A percentile compares a stretch with the other conserved stretches of the same genome.
Evolutionary conservation across 2,113 vertebrate genomes (phyloP).

Genomic region (Zapus hudsonius): DNA sequence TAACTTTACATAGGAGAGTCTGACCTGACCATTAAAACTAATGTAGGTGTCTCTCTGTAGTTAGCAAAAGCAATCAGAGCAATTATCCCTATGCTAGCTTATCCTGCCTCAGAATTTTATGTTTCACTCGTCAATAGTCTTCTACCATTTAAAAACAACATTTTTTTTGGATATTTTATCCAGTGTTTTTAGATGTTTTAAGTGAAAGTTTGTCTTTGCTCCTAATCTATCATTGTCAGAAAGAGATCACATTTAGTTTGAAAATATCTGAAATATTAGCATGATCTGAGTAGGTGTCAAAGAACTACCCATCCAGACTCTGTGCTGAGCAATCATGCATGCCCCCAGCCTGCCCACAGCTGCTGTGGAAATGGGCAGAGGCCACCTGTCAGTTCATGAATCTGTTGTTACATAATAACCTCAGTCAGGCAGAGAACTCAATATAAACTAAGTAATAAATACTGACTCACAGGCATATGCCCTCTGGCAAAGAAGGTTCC

Average conservation of each 20-base stretch:
- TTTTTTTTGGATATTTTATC: neutral
- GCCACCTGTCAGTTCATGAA: neutral
- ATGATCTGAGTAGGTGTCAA: slow-evolving; percentile 29
- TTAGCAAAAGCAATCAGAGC: neutral
- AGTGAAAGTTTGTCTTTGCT: slow-evolving; percentile 3
- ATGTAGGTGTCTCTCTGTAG: accelerated
- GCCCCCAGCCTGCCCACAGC: neutral
- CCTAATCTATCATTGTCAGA: slow-evolving; percentile 17
- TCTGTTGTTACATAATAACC: slow-evolving; percentile 24
- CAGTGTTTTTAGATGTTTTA: slow-evolving; percentile 29
- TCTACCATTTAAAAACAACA: slow-evolving; percentile 18
- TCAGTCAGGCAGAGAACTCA: slow-evolving; percentile 43
- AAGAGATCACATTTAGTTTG: slow-evolving; percentile 1
- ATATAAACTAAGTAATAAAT: slow-evolving; percentile 42
- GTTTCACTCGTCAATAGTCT: neutral
- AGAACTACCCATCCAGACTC: neutral
- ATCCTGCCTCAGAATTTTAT: neutral
- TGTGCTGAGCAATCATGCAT: neutral
- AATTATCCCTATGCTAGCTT: neutral
- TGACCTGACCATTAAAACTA: neutral
- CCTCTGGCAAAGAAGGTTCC: slow-evolving; percentile 18
- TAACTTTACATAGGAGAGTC: neutral
- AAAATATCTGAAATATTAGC: slow-evolving; percentile 27
- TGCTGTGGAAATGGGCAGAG: neutral
- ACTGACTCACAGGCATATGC: slow-evolving; percentile 15